Conservation (phyloP, 2,113 vertebrate genomes). For the Glaucomys volans region DNA sequence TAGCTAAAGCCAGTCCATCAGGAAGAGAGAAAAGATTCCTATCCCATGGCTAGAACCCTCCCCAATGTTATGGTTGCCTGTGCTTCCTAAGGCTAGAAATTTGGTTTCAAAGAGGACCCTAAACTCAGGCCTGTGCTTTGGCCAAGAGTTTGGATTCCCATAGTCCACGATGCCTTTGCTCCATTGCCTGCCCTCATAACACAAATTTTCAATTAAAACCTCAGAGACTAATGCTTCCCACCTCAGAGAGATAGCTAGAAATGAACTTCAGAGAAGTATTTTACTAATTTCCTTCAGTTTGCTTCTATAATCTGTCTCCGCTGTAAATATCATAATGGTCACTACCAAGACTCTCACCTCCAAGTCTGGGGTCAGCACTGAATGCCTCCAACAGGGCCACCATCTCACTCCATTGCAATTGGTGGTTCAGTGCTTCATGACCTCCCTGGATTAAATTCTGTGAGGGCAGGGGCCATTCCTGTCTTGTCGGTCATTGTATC, state of each 20-base stretch:
- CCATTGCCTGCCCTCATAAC: neutral
- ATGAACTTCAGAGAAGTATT: neutral
- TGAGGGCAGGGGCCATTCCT: neutral
- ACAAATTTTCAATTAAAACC: constrained; percentile 44
- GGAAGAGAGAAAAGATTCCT: neutral
- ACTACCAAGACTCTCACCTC: neutral
- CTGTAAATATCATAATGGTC: neutral
- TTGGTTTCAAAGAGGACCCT: neutral
- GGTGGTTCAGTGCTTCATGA: neutral
- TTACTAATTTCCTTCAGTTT: neutral
- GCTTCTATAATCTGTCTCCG: neutral
- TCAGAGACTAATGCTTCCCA: constrained; percentile 3
- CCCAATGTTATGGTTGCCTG: neutral
- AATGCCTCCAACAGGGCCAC: neutral
- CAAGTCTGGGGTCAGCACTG: neutral
- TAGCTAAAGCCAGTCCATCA: neutral
- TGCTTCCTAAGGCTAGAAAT: neutral
- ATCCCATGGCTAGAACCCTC: neutral
- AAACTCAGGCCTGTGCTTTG: neutral
- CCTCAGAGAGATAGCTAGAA: constrained; percentile 6
- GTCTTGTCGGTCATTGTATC: neutral
- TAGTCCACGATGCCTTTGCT: neutral
- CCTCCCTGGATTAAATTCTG: neutral
- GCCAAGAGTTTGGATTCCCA: constrained; percentile 10
- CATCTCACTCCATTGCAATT: neutral